Evolutionary conservation across 2,888 invertebrate genomes (phyloP).

Genomic region (Orgyia antiqua): DNA sequence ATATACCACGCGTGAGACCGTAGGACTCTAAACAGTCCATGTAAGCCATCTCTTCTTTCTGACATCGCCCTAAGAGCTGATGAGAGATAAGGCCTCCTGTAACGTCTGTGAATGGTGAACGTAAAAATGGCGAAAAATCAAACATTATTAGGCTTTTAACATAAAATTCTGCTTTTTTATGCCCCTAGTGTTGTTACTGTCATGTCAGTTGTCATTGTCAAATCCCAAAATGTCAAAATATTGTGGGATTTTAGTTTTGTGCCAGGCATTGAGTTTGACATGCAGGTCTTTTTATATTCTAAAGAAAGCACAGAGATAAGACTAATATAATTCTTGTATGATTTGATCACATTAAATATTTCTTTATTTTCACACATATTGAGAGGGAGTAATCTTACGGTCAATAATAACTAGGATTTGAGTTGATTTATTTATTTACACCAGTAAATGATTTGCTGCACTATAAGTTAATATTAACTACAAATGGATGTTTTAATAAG

Average conservation of each 20-base stretch:
- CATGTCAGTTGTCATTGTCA: background rate
- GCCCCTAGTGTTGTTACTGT: background rate
- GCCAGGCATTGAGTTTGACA: too few species aligned
- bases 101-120: constrained; percentile 83
- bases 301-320: too few species aligned
- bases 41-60: constrained; percentile 80
- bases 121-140: constrained; percentile 76
- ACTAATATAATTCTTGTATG: too few species aligned
- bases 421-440: constrained; percentile 22
- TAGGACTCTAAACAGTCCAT: constrained; percentile 89
- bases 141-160: background rate
- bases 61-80: constrained; percentile 81
- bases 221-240: background rate
- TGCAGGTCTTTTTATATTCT: too few species aligned
- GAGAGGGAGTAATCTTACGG: too few species aligned
- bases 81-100: constrained; percentile 80
- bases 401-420: background rate
- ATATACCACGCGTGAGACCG: constrained; percentile 78
- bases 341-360: too few species aligned
- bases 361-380: too few species aligned
- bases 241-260: background rate
- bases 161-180: too few species aligned
- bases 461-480: constrained; percentile 8
- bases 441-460: constrained; percentile 11
- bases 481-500: too few species aligned